Conservation (phyloP, 2,797 vertebrate genomes). For the Pangasius mekongensis region DNA sequence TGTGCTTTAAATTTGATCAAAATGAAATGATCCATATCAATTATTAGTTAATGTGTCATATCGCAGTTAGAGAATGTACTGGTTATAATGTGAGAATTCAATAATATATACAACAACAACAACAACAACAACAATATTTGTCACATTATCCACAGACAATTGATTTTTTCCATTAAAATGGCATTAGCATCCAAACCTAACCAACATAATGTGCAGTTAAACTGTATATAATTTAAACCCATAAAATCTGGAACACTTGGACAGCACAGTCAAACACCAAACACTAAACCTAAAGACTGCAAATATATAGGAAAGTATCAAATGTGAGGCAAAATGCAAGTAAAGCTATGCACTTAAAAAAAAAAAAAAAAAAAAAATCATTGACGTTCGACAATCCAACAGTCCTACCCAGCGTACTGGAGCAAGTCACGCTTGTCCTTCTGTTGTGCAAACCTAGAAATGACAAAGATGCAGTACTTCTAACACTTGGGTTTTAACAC, state of each 20-base stretch:
- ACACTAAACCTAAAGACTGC: background rate
- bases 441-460: background rate
- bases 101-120: background rate
- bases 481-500: background rate
- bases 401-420: background rate
- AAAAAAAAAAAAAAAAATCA: background rate
- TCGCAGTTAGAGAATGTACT: background rate
- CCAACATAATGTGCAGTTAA: background rate
- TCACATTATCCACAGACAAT: background rate
- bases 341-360: background rate
- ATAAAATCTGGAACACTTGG: background rate
- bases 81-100: background rate
- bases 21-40: background rate
- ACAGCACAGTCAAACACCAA: background rate
- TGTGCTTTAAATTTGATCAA: background rate
- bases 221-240: background rate
- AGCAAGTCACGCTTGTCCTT: background rate
- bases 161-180: background rate
- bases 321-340: background rate
- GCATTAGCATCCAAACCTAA: background rate
- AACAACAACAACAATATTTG: too few species aligned
- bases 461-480: background rate
- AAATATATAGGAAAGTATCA: background rate
- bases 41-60: background rate
- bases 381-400: background rate